Percentiles rank a stretch among this genome's conserved stretches.
Evolutionary conservation across 2,888 invertebrate genomes (phyloP).

Genomic region (Protonemura montana): DNA sequence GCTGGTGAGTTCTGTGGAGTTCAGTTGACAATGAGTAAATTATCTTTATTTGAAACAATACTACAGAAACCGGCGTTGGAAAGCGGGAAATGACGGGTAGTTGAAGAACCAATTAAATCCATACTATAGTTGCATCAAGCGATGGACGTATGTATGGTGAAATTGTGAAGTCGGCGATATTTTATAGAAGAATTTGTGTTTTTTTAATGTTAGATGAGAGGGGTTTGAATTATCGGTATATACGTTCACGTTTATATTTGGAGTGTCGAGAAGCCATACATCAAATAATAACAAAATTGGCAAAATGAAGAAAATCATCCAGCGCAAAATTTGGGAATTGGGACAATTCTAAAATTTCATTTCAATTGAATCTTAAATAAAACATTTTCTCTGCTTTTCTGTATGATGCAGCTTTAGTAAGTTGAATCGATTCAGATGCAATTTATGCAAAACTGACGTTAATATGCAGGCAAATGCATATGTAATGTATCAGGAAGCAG

Average conservation of each 20-base stretch:
- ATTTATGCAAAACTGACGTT: background rate
- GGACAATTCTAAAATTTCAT: background rate
- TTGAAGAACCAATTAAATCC: background rate
- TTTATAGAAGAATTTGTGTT: too few species aligned
- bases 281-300: too few species aligned
- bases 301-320: too few species aligned
- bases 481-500: background rate
- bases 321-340: too few species aligned
- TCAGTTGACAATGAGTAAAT: background rate
- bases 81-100: background rate
- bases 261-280: too few species aligned
- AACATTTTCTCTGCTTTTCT: background rate
- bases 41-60: background rate
- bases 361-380: too few species aligned
- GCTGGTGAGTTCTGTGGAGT: background rate
- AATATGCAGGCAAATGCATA: background rate
- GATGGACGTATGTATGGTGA: background rate
- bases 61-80: background rate
- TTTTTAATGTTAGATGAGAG: too few species aligned
- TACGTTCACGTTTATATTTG: too few species aligned
- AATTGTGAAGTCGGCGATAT: background rate
- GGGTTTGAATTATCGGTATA: too few species aligned
- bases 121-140: background rate
- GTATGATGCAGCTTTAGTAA: background rate
- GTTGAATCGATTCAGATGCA: background rate